Evolutionary conservation across 2,888 invertebrate species (phyloP).

Genomic region (Marronus borbonicus): DNA sequence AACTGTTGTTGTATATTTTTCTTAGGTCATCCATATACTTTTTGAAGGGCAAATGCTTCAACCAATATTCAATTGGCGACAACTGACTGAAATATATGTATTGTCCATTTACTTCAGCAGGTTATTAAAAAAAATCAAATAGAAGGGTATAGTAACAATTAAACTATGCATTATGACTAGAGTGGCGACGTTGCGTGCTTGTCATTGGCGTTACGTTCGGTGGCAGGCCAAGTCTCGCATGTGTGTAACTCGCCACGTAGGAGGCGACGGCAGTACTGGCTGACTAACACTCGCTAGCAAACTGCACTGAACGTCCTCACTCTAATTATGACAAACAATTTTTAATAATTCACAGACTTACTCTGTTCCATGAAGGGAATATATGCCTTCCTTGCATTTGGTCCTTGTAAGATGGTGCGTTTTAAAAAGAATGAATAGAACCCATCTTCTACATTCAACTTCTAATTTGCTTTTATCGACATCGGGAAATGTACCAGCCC

Average conservation of each 20-base stretch:
- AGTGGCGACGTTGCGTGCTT: too few species aligned
- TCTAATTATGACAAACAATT: neutral
- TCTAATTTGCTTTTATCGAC: constrained; percentile 54
- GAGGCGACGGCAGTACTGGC: too few species aligned
- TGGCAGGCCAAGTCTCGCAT: too few species aligned
- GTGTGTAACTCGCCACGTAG: too few species aligned
- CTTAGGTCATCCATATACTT: constrained; percentile 63
- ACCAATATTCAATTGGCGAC: constrained; percentile 63
- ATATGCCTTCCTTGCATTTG: constrained; percentile 61
- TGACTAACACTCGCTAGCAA: too few species aligned
- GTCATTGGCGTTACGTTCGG: too few species aligned
- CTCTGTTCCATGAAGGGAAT: constrained; percentile 60
- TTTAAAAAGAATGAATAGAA: constrained; percentile 65
- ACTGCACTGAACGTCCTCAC: too few species aligned
- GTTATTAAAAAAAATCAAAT: too few species aligned
- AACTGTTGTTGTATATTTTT: constrained; percentile 55
- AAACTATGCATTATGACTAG: too few species aligned
- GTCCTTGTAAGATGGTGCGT: constrained; percentile 68
- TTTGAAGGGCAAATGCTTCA: constrained; percentile 61
- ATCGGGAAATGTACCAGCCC: constrained; percentile 37
- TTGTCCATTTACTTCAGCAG: too few species aligned
- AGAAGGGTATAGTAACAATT: too few species aligned
- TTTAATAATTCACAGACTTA: constrained; percentile 44
- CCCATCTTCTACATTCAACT: constrained; percentile 61
- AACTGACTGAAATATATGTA: constrained; percentile 59